Percentiles rank a stretch among this genome's conserved stretches.
These are phyloP conservation scores for Dissostichus mawsoni DNA, from an alignment of 2,113 vertebrate species.

Conservation along the genomic window DNA sequence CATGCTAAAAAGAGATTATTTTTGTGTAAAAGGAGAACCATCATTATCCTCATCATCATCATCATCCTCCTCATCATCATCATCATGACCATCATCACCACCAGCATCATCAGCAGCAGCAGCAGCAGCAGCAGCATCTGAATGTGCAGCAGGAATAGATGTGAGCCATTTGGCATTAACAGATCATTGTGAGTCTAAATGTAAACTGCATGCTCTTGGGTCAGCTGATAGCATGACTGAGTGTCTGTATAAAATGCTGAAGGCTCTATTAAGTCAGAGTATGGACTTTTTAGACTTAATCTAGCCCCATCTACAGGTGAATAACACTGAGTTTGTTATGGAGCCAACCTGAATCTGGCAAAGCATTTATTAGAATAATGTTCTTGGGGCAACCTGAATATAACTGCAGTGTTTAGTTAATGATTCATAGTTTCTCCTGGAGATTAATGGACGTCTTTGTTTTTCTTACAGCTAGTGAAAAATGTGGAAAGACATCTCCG, in stretches of 20 bases:
- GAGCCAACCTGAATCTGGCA: background rate
- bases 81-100: background rate
- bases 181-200: slow-evolving; percentile 62
- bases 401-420: background rate
- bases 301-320: slow-evolving; percentile 62
- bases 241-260: slow-evolving; percentile 44
- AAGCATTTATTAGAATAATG: slow-evolving; percentile 4
- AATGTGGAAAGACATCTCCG: slow-evolving; percentile 16
- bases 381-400: background rate
- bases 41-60: slow-evolving; percentile 17
- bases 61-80: slow-evolving; percentile 16
- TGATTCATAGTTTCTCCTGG: background rate
- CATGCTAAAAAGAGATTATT: background rate
- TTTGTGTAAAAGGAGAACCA: slow-evolving; percentile 16
- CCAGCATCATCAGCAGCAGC: background rate
- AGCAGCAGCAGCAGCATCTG: background rate
- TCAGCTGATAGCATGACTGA: slow-evolving; percentile 72
- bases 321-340: slow-evolving; percentile 20
- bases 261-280: slow-evolving; percentile 33
- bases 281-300: slow-evolving; percentile 46
- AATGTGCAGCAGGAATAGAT: slow-evolving; percentile 47
- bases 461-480: slow-evolving; percentile 9
- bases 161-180: slow-evolving; percentile 35
- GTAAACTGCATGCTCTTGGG: slow-evolving; percentile 55
- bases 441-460: background rate